A percentile compares a stretch with the other conserved stretches of the same genome.
Conservation (phyloP, 2,888 invertebrate species). For the Cantharis rustica region DNA sequence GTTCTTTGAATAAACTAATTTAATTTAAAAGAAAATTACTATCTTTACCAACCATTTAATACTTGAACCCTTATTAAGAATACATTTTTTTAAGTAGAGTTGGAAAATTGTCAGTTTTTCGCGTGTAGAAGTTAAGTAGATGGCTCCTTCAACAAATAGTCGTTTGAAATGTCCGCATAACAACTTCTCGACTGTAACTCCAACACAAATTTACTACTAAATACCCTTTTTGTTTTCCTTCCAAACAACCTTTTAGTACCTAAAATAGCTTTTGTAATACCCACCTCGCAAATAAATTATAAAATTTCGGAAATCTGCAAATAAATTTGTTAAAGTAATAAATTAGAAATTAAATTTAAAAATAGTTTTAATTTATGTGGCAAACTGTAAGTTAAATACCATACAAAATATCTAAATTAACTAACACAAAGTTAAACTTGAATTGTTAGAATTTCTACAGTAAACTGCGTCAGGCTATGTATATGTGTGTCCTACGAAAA, state of each 20-base stretch:
- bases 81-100: background rate
- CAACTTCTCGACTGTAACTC: background rate
- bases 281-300: background rate
- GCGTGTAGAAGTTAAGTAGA: background rate
- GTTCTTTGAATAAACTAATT: too few species aligned
- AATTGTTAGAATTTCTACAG: background rate
- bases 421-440: background rate
- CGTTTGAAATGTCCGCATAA: background rate
- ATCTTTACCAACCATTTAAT: background rate
- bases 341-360: background rate
- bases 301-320: background rate
- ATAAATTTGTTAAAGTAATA: background rate
- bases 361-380: background rate
- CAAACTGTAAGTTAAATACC: background rate
- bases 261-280: background rate
- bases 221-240: background rate
- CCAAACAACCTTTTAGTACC: background rate
- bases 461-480: background rate
- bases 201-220: background rate
- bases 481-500: background rate
- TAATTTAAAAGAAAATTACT: too few species aligned
- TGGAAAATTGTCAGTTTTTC: background rate
- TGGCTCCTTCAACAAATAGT: background rate
- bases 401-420: background rate
- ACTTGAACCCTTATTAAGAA: background rate